phyloP scores from a whole-genome alignment of 2,113 vertebrate species.

The Azemiops feae region DNA sequence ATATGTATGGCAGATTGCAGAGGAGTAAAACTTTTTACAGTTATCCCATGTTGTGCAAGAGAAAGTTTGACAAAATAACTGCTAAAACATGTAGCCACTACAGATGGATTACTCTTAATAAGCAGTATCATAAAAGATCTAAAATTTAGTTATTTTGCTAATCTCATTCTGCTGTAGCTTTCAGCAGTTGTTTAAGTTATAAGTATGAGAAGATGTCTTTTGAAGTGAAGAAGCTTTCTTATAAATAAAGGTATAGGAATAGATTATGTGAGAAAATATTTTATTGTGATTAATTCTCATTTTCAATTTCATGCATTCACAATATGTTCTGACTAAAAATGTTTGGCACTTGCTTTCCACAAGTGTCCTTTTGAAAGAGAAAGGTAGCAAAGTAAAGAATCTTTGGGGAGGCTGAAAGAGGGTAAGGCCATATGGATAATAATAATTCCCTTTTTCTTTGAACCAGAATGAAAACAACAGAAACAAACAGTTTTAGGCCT shows the following conservation, averaged over 20 bases:
- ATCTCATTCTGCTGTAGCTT: neutral
- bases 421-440: neutral
- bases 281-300: neutral
- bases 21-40: neutral
- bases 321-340: conserved; percentile 6
- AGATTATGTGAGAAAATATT: neutral
- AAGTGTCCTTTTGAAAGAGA: neutral
- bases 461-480: neutral
- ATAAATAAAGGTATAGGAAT: neutral
- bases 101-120: neutral
- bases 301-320: neutral
- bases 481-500: conserved; percentile 8
- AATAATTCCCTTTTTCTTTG: neutral
- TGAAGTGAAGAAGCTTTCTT: neutral
- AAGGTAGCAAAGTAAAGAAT: neutral
- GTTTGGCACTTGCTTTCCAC: neutral
- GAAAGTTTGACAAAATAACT: neutral
- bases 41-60: neutral
- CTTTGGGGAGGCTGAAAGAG: neutral
- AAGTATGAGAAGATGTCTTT: neutral
- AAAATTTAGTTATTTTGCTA: neutral
- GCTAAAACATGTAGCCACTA: neutral
- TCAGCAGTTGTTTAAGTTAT: neutral
- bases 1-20: neutral
- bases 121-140: neutral